Percentiles rank a stretch among this genome's conserved stretches.
Evolutionary conservation across 2,888 invertebrate species (phyloP).

Genomic region (Sminthurides aquaticus): DNA sequence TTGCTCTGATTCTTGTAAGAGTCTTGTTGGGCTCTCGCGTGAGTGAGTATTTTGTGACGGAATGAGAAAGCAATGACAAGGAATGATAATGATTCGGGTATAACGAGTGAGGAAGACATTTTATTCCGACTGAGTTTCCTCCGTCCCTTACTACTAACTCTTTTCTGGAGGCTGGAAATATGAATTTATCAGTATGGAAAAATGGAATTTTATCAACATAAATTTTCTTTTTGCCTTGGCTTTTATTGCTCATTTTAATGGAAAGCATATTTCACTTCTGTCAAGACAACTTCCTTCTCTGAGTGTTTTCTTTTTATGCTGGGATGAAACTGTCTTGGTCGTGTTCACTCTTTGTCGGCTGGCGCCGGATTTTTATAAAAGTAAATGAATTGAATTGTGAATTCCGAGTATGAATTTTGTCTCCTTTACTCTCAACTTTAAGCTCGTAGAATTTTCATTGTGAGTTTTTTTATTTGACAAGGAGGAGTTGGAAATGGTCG

Average conservation of each 20-base stretch:
- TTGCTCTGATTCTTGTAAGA: too few relatives aligned
- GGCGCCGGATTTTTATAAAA: constrained; percentile 39
- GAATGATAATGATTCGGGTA: constrained; percentile 25
- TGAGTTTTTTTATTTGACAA: not conserved
- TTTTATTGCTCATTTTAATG: constrained; percentile 44
- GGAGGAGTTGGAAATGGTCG: not conserved
- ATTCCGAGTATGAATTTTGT: constrained; percentile 34
- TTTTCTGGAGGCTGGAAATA: constrained; percentile 33
- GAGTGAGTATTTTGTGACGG: constrained; percentile 22
- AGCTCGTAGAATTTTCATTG: constrained; percentile 3
- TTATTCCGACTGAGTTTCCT: constrained; percentile 21
- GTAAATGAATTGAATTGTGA: constrained; percentile 42
- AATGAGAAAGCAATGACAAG: constrained; percentile 39
- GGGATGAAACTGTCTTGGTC: constrained; percentile 43
- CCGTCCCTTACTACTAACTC: constrained; percentile 6
- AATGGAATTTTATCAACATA: constrained; percentile 44
- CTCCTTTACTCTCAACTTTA: constrained; percentile 14
- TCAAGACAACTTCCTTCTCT: constrained; percentile 43
- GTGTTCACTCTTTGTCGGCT: constrained; percentile 32
- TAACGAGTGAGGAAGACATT: constrained; percentile 29
- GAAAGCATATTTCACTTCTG: constrained; percentile 44
- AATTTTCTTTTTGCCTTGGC: constrained; percentile 43
- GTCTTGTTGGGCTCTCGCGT: not conserved
- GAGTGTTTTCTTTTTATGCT: constrained; percentile 44
- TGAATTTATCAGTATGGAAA: constrained; percentile 44